These are phyloP conservation scores for Gorsachius magnificus DNA, from an alignment of 2,797 vertebrate genomes.

Conservation along the genomic window DNA sequence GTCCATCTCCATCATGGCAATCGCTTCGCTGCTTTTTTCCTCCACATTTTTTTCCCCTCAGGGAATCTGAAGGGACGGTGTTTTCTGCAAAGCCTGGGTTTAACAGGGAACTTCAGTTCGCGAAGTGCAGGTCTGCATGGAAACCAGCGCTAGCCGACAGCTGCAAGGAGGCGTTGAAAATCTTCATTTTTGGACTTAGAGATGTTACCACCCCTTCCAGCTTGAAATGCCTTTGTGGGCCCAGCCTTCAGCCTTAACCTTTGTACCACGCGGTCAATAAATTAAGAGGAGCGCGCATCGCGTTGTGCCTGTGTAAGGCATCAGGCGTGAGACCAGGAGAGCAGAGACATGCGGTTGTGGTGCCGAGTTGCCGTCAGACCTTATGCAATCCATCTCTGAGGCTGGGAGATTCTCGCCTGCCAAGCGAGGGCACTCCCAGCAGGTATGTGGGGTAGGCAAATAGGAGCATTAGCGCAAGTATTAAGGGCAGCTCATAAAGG, in stretches of 20 bases:
- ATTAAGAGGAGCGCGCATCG: fast-evolving
- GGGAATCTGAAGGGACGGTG: not conserved
- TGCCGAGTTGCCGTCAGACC: not conserved
- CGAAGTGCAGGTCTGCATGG: not conserved
- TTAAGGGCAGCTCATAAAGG: not conserved
- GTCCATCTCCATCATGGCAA: not conserved
- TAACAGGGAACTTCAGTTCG: not conserved
- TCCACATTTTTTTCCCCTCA: not conserved
- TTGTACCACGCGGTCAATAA: not conserved
- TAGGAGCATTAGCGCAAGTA: not conserved
- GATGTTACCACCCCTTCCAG: not conserved
- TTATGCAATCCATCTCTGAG: not conserved
- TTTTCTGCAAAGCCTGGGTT: not conserved
- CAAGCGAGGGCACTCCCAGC: constrained; percentile 29
- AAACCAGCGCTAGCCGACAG: not conserved
- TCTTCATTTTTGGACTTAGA: not conserved
- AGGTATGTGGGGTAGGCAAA: constrained; percentile 22
- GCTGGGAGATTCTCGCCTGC: not conserved
- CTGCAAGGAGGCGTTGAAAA: not conserved
- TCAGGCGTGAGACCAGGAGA: not conserved
- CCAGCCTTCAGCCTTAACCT: not conserved
- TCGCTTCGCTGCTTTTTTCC: not conserved
- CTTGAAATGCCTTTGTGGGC: not conserved
- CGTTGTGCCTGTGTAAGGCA: not conserved
- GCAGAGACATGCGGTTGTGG: not conserved